A percentile compares a stretch with the other conserved stretches of the same genome.
Conservation (phyloP, 2,888 invertebrate genomes). For the Drosophila recens region DNA sequence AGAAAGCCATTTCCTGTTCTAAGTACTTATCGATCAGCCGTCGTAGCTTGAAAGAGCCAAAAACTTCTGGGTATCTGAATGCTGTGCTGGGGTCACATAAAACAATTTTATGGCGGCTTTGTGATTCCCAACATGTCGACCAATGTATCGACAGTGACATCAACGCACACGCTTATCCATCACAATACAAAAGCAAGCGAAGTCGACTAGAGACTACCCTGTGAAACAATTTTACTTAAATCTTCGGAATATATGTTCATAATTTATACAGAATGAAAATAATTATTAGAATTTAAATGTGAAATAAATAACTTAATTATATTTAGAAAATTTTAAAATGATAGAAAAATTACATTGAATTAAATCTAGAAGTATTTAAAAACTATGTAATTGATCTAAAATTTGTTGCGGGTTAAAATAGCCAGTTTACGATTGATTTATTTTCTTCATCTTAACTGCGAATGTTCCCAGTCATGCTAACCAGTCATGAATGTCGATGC, state of each 20-base stretch:
- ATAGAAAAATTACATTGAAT: too few species aligned
- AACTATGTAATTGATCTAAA: too few species aligned
- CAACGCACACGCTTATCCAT: slow-evolving; percentile 13
- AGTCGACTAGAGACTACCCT: not conserved
- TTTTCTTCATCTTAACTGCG: too few species aligned
- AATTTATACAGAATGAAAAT: too few species aligned
- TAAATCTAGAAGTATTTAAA: too few species aligned
- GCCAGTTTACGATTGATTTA: too few species aligned
- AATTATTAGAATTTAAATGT: too few species aligned
- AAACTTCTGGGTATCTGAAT: slow-evolving; percentile 21
- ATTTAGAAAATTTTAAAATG: too few species aligned
- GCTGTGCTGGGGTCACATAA: slow-evolving; percentile 35
- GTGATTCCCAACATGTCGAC: slow-evolving; percentile 27
- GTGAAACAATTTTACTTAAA: not conserved
- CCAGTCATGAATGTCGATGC: not conserved
- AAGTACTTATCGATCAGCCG: slow-evolving; percentile 5
- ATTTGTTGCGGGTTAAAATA: too few species aligned
- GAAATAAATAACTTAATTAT: too few species aligned
- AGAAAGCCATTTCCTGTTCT: not conserved
- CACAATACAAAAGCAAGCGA: not conserved
- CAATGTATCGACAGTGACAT: slow-evolving; percentile 26
- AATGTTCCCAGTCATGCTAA: too few species aligned
- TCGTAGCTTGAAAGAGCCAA: not conserved
- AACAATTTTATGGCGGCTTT: slow-evolving; percentile 48
- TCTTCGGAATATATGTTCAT: not conserved